Conservation (phyloP, 2,888 invertebrate genomes). For the Digitonthophagus gazella region DNA sequence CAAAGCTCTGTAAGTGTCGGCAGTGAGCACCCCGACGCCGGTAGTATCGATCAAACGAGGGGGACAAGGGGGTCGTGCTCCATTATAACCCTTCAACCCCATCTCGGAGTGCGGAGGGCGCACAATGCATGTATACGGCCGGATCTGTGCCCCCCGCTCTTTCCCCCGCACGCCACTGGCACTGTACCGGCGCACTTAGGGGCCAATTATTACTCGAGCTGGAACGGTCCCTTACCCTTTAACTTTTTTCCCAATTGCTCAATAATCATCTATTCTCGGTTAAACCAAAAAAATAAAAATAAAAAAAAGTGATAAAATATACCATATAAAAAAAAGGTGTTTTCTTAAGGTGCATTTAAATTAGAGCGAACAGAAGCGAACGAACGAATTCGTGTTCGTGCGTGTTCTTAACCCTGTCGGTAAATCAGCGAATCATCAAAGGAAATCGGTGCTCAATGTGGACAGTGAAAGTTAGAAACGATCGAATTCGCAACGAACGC, state of each 20-base stretch:
- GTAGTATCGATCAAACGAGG: conserved; percentile 39
- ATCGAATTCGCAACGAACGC: too few relatives aligned
- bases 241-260: not conserved
- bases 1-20: conserved; percentile 33
- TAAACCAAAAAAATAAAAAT: not conserved
- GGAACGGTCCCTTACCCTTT: not conserved
- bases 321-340: not conserved
- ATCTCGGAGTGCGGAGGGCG: conserved; percentile 12
- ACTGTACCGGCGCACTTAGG: not conserved
- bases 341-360: too few relatives aligned
- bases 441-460: too few relatives aligned
- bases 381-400: too few relatives aligned
- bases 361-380: too few relatives aligned
- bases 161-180: not conserved
- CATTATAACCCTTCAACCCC: conserved; percentile 36
- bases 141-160: conserved; percentile 2
- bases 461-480: too few relatives aligned
- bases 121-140: conserved; percentile 12
- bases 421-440: too few relatives aligned
- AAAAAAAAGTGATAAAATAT: not conserved
- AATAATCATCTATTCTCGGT: not conserved
- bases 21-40: conserved; percentile 29
- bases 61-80: conserved; percentile 32
- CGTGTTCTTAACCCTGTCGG: too few relatives aligned
- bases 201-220: conserved; percentile 12